Evolutionary conservation across 1,140 invertebrate species (phyloP).

Genomic region (Penaeus indicus): DNA sequence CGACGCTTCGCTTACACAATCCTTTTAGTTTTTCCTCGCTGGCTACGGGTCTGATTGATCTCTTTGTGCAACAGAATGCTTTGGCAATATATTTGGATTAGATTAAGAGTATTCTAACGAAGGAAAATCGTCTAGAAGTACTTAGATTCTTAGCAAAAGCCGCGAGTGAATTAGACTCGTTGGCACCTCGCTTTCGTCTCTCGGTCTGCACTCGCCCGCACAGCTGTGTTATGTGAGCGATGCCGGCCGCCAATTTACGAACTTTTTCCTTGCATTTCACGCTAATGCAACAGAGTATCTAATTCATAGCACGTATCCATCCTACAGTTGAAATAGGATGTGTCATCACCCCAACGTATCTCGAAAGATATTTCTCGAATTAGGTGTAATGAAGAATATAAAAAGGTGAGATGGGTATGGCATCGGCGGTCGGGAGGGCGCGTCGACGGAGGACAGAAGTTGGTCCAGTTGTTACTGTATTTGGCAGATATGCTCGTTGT

Average conservation of each 20-base stretch:
- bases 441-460: constrained; percentile 59
- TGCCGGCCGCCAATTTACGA: constrained; percentile 43
- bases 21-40: not conserved
- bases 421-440: constrained; percentile 51
- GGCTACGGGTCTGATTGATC: too few species aligned
- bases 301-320: not conserved
- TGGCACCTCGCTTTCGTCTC: constrained; percentile 55
- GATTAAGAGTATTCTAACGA: not conserved
- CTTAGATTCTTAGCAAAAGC: not conserved
- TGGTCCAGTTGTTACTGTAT: constrained; percentile 63
- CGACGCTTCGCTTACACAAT: constrained; percentile 14
- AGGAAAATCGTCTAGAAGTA: not conserved
- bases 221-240: constrained; percentile 59
- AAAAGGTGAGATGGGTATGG: constrained; percentile 27
- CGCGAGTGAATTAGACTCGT: constrained; percentile 29
- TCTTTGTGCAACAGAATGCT: not conserved
- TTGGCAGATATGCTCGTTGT: constrained; percentile 47
- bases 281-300: not conserved
- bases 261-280: constrained; percentile 16
- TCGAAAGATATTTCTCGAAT: not conserved
- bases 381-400: not conserved
- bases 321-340: not conserved
- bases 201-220: constrained; percentile 59
- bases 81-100: not conserved
- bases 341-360: not conserved